A percentile compares a stretch with the other conserved stretches of the same genome.
phyloP scores from a whole-genome alignment of 2,797 vertebrate genomes.

The Halcyon badia region DNA sequence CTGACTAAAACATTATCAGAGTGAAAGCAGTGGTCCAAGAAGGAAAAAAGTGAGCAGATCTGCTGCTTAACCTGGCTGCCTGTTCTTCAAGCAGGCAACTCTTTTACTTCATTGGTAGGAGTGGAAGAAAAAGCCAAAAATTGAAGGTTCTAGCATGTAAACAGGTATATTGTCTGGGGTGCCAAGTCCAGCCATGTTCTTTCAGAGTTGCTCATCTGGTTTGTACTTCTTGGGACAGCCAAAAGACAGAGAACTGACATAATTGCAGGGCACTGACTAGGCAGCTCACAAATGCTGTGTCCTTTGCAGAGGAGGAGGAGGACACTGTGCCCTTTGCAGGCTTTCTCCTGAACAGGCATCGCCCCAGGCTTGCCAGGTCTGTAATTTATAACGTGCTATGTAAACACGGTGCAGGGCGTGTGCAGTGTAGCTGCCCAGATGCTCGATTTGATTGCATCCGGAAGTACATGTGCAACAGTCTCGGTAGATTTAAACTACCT shows the following conservation, averaged over 20 bases:
- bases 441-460: neutral
- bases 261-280: neutral
- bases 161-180: neutral
- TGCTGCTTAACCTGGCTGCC: neutral
- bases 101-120: neutral
- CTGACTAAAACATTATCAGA: neutral
- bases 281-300: neutral
- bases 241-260: neutral
- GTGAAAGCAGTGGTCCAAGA: neutral
- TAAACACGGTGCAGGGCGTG: accelerated
- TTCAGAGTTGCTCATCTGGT: neutral
- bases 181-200: neutral
- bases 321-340: neutral
- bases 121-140: neutral
- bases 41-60: neutral
- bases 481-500: neutral
- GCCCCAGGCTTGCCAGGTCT: neutral
- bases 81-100: neutral
- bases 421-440: neutral
- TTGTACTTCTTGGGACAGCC: neutral
- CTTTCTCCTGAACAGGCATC: neutral
- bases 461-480: neutral
- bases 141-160: neutral
- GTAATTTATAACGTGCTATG: neutral
- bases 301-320: neutral